Percentiles rank a stretch among this genome's conserved stretches.
phyloP scores from a whole-genome alignment of 37 sponge, comb jelly and placozoan species.

The Beroe ovata region DNA sequence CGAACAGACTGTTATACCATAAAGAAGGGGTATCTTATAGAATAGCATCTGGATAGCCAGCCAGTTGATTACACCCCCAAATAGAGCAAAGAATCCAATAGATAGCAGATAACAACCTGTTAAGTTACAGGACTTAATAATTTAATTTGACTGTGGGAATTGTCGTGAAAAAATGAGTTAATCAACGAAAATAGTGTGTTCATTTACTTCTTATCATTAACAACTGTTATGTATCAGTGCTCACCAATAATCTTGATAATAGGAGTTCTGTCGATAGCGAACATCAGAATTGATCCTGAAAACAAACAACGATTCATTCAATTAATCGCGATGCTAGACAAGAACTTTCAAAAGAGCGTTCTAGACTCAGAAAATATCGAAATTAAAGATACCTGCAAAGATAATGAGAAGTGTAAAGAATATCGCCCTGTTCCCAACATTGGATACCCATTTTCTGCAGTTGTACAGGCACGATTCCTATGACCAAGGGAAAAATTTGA shows the following conservation, averaged over 20 bases:
- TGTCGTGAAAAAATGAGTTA: too few species aligned
- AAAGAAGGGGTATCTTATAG: conserved; percentile 42
- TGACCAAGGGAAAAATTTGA: too few species aligned
- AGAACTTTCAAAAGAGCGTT: neutral
- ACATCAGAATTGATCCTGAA: conserved; percentile 4
- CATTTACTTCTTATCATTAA: too few species aligned
- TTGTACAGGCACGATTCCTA: conserved; percentile 11
- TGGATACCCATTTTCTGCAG: neutral
- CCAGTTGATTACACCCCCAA: conserved; percentile 48
- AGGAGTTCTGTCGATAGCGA: neutral
- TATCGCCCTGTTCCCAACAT: neutral
- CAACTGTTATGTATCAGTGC: neutral
- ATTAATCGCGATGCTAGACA: neutral
- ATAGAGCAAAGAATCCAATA: conserved; percentile 39
- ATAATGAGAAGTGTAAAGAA: neutral
- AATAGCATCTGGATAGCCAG: conserved; percentile 60
- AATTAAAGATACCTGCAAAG: neutral
- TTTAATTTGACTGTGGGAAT: too few species aligned
- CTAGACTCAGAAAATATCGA: neutral
- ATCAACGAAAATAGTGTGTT: too few species aligned
- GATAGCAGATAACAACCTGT: conserved; percentile 33
- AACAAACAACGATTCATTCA: too few species aligned
- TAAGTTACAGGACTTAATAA: too few species aligned
- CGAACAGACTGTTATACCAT: too few species aligned
- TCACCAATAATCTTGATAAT: neutral